Percentiles rank a stretch among this genome's conserved stretches.
Conservation (phyloP, 1,140 invertebrate species). For the Diachasma alloeum region DNA sequence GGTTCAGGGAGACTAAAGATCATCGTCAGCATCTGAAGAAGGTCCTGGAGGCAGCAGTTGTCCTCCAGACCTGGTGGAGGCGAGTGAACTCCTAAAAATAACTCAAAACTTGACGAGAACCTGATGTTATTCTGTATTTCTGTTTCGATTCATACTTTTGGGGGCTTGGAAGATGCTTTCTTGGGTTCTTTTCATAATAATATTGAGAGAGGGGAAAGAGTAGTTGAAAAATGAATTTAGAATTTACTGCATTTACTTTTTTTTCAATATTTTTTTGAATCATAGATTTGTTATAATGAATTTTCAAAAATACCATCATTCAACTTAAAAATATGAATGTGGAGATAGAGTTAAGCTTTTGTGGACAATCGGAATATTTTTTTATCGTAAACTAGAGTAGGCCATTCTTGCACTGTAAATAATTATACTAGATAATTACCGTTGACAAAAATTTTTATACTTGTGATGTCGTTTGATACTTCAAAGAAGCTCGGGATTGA, state of each 20-base stretch:
- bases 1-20: constrained; percentile 30
- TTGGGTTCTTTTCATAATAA: no score
- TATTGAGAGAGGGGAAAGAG: not conserved
- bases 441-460: no score
- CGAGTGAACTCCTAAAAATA: constrained; percentile 1
- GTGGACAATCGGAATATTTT: not conserved
- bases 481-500: no score
- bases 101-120: constrained; percentile 14
- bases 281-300: no score
- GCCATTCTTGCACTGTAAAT: not conserved
- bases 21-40: constrained; percentile 27
- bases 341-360: not conserved
- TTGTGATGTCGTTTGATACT: not conserved
- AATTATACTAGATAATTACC: not conserved
- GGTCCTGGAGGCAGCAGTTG: constrained; percentile 31
- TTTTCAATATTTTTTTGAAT: no score
- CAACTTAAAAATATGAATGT: not conserved
- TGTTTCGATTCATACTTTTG: no score
- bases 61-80: constrained; percentile 46
- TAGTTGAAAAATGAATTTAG: no score
- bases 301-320: not conserved
- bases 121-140: no score
- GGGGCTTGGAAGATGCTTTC: no score
- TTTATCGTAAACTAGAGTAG: not conserved
- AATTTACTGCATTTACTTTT: no score